phyloP scores from a whole-genome alignment of 2,113 vertebrate genomes.

The Charina bottae region DNA sequence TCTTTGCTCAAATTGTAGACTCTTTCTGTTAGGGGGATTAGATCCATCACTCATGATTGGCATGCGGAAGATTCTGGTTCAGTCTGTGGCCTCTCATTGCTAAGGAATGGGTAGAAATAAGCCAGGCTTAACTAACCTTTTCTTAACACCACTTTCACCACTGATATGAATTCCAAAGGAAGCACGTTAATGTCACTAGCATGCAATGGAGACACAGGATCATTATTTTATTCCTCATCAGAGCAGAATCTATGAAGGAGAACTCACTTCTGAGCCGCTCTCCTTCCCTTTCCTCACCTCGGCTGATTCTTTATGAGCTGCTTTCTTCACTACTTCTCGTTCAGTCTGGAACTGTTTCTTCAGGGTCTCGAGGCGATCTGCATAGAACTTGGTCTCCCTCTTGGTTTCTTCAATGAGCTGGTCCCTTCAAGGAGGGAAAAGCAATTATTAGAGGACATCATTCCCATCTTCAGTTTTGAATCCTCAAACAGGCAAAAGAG shows the following conservation, averaged over 20 bases:
- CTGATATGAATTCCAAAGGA: neutral
- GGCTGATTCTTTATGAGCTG: slow-evolving; percentile 56
- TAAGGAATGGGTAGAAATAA: neutral
- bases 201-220: neutral
- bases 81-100: neutral
- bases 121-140: neutral
- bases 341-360: slow-evolving; percentile 71
- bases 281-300: slow-evolving; percentile 58
- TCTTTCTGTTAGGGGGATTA: neutral
- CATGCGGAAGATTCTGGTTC: neutral
- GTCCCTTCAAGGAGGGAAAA: slow-evolving; percentile 59
- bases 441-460: neutral
- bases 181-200: neutral
- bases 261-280: neutral
- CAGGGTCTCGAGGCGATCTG: slow-evolving; percentile 64
- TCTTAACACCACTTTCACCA: neutral
- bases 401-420: slow-evolving; percentile 64
- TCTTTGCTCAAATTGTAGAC: neutral
- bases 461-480: neutral
- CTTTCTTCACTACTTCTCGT: slow-evolving; percentile 64
- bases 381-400: slow-evolving; percentile 60
- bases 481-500: neutral
- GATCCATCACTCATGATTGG: neutral
- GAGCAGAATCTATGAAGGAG: neutral
- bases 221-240: neutral